Conservation (phyloP, 2,797 vertebrate species). For the Lepus townsendii region DNA sequence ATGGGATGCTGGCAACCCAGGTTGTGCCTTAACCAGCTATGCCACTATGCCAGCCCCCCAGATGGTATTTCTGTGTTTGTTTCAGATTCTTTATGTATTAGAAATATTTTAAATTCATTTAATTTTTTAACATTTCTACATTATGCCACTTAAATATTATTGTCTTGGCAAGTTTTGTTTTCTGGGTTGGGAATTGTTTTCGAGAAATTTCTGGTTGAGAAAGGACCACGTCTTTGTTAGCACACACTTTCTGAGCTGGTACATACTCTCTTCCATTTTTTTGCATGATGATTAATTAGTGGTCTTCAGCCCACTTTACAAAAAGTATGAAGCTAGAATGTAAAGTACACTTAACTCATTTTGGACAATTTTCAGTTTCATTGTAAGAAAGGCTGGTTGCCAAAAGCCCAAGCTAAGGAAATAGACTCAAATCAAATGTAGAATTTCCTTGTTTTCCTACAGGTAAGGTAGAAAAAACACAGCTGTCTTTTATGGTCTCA, state of each 20-base stretch:
- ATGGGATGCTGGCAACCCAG: too few relatives aligned
- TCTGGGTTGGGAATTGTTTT: neutral
- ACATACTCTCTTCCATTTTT: neutral
- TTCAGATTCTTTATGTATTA: slow-evolving; percentile 34
- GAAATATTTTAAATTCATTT: slow-evolving; percentile 4
- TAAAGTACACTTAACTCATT: neutral
- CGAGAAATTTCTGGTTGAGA: neutral
- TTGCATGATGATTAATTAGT: neutral
- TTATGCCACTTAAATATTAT: neutral
- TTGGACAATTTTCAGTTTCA: slow-evolving; percentile 12
- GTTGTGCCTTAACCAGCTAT: too few relatives aligned
- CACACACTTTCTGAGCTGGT: neutral
- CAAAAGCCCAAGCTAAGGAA: neutral
- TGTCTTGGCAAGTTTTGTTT: neutral
- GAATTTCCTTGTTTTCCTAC: neutral
- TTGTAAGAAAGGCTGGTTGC: neutral
- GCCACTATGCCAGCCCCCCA: neutral
- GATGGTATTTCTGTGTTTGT: neutral
- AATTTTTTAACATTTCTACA: neutral
- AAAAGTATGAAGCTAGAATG: neutral
- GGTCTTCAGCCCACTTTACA: neutral
- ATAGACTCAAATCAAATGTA: neutral
- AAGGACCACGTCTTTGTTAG: neutral
- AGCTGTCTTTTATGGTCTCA: neutral
- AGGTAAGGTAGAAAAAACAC: neutral